Base-by-base conservation (phyloP, 2,888 invertebrate species). In the Elaeidobius kamerunicus region DNA sequence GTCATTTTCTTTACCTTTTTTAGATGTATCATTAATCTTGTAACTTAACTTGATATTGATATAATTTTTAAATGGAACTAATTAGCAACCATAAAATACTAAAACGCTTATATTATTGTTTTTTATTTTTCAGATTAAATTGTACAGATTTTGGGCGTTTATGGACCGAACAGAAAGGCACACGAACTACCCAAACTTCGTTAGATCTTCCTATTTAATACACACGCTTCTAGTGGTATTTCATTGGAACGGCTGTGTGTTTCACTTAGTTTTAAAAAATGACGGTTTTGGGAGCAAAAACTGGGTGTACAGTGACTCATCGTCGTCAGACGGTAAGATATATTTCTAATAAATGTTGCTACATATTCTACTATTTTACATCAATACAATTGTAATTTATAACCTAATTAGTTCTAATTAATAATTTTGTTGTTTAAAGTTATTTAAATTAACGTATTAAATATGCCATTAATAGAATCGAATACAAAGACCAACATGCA, bases 181-280 rank as follows among this genome's bases (percentile, higher is more conserved):
- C 73, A 97, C 97, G 66, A 98, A 97, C 80, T 98, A 96, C 79
- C 97, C 97, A 61, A 98, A 98, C 79, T 82, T 96, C 69, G 94
- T 94, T 80, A 85, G 88, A 71, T 91, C 91, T 67, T 87, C 88
- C 67, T 90, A 91, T 75, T 82, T 92, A 74, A 89, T 92, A 76
- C 95, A 96, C 81, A 95, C 95, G 81, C 84, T 96, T 71, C 81
- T 96, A 78, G 95, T 95, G 78, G 92, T 97, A 76, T 97, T 97
- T 79, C 98, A 98, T 82, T 98, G 97, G 97, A 98, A 98, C 77
- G 96, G 96, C 71, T 98, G 97, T 79, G 82, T 98, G 75, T 96
- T 94, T 80, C 92, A 95, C 81, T 88, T 97, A 74, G 91, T 95
- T 73, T 87, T 91, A 81, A 91, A 92, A 80, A 92, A 92, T 79